Percentiles rank a stretch among this genome's conserved stretches.
These are phyloP conservation scores for Cryptotermes secundus DNA, from an alignment of 1,140 invertebrate species.

Conservation along the genomic window DNA sequence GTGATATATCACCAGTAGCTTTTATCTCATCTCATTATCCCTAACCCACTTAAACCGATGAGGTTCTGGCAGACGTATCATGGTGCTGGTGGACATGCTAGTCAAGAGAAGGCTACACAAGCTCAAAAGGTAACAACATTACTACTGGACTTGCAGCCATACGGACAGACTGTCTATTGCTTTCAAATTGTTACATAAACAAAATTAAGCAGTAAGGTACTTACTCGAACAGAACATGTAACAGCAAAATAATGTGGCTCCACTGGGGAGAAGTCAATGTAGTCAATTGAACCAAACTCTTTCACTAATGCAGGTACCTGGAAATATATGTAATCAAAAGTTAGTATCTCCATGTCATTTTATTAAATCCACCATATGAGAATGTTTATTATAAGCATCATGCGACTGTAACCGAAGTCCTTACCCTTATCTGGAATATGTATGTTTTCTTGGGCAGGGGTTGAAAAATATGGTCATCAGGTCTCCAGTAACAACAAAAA, in stretches of 20 bases:
- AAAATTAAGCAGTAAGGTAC: conserved; percentile 33
- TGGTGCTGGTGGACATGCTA: no score
- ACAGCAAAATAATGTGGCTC: conserved; percentile 88
- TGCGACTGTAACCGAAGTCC: neutral
- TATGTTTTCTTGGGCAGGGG: neutral
- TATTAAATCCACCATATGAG: neutral
- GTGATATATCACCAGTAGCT: no score
- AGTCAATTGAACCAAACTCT: conserved; percentile 89
- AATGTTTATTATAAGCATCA: neutral
- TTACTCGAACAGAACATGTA: conserved; percentile 83
- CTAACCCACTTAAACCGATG: no score
- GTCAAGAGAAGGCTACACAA: no score
- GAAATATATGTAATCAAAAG: conserved; percentile 42
- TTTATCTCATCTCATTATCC: no score
- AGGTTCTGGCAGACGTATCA: no score
- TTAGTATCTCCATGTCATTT: neutral
- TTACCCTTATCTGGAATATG: neutral
- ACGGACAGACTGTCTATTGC: no score
- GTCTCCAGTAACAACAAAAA: no score
- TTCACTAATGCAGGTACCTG: conserved; percentile 85
- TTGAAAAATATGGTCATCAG: no score
- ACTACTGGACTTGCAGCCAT: no score
- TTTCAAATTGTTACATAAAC: no score
- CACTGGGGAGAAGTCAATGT: conserved; percentile 84
- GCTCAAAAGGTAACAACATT: no score